These are phyloP conservation scores for Dipodomys ordii DNA, from an alignment of 2,113 vertebrate species.

Conservation along the genomic window DNA sequence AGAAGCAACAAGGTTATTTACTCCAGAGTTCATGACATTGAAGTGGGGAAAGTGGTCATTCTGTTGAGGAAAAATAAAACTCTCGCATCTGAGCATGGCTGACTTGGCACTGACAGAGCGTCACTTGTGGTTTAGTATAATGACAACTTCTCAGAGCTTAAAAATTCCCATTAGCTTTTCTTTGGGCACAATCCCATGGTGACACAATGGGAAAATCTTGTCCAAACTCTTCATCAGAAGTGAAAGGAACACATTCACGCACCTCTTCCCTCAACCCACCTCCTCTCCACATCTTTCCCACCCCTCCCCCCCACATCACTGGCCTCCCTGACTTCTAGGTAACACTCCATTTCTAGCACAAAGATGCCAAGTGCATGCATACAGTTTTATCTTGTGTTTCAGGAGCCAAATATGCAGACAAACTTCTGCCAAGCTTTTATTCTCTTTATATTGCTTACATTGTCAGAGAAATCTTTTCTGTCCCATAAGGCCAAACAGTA, in stretches of 20 bases:
- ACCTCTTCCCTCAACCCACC: not conserved
- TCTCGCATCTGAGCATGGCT: not conserved
- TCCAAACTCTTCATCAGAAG: not conserved
- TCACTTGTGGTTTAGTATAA: not conserved
- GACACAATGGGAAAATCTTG: not conserved
- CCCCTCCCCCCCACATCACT: too few relatives aligned
- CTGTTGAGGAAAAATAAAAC: not conserved
- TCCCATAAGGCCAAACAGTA: not conserved
- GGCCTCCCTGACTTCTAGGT: not conserved
- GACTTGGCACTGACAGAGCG: not conserved
- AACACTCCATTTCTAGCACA: not conserved
- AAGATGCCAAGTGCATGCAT: not conserved
- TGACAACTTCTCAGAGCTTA: not conserved
- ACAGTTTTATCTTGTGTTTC: not conserved
- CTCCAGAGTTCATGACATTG: not conserved
- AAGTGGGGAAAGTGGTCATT: not conserved
- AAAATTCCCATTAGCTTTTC: not conserved
- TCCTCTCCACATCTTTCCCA: too few relatives aligned
- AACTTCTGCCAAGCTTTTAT: not conserved
- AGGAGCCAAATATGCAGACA: not conserved
- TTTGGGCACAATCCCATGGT: not conserved
- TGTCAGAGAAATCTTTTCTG: not conserved
- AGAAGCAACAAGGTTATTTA: not conserved
- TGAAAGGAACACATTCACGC: not conserved
- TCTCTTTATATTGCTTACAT: not conserved